Evolutionary conservation across 2,113 vertebrate genomes (phyloP).

Genomic region (Ariopsis seemanni): DNA sequence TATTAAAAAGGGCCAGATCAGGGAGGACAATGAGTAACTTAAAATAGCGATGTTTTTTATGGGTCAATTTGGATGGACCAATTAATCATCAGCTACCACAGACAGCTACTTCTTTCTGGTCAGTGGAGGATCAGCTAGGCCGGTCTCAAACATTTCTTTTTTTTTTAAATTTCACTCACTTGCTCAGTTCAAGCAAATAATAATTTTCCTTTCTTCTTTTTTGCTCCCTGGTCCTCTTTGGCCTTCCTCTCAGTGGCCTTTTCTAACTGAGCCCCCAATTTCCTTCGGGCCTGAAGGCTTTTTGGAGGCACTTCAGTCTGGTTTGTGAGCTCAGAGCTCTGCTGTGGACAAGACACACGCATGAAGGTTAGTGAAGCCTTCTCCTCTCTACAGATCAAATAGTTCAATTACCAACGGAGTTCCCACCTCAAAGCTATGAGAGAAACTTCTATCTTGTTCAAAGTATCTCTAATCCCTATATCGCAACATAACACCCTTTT

Average conservation of each 20-base stretch:
- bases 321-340: neutral
- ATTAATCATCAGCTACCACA: neutral
- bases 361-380: neutral
- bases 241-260: constrained; percentile 7
- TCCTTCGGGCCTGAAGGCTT: constrained; percentile 1
- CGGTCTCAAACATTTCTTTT: neutral
- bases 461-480: neutral
- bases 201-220: neutral
- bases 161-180: neutral
- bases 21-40: neutral
- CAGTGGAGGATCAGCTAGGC: neutral
- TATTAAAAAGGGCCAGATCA: neutral
- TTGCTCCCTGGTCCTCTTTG: neutral
- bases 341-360: neutral
- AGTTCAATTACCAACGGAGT: constrained; percentile 37
- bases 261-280: constrained; percentile 3
- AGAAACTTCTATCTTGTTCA: neutral
- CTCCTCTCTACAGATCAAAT: constrained; percentile 41
- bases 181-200: neutral
- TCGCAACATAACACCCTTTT: neutral
- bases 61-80: neutral
- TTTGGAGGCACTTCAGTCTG: neutral
- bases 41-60: neutral
- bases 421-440: neutral
- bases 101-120: neutral